Evolutionary conservation across 2,113 vertebrate species (phyloP).

Genomic region (Epinephelus cyanopodus): DNA sequence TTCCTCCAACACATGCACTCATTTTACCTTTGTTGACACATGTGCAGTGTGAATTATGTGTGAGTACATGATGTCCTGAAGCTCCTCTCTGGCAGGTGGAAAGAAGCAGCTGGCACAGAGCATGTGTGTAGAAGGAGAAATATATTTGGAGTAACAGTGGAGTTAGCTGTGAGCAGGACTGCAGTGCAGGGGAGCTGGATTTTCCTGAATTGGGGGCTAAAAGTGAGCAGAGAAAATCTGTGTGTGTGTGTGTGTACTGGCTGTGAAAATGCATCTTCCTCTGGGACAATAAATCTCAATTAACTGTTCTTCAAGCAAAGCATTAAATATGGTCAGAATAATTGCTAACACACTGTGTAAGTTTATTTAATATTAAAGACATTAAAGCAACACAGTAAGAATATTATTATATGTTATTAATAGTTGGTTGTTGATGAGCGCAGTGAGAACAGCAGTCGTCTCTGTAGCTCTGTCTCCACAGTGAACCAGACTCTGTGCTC

Average conservation of each 20-base stretch:
- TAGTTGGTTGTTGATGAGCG: too few relatives aligned
- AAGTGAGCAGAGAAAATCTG: neutral
- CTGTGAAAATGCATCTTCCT: too few relatives aligned
- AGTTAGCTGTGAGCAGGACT: neutral
- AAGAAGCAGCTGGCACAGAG: neutral
- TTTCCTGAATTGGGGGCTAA: neutral
- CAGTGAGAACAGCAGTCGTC: too few relatives aligned
- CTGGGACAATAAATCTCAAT: too few relatives aligned
- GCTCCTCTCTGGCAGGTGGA: neutral
- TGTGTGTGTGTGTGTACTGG: too few relatives aligned
- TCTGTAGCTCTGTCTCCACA: neutral
- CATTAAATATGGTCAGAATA: too few relatives aligned
- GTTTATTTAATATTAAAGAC: too few relatives aligned
- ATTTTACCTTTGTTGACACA: neutral
- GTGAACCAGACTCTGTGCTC: neutral
- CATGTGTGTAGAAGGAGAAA: neutral
- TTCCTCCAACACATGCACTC: neutral
- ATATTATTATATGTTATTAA: too few relatives aligned
- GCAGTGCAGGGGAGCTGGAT: neutral
- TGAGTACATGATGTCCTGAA: neutral
- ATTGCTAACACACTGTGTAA: too few relatives aligned
- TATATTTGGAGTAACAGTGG: neutral
- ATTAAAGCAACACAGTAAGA: too few relatives aligned
- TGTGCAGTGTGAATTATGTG: neutral
- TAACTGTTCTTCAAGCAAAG: too few relatives aligned